phyloP scores from a whole-genome alignment of 1,140 invertebrate genomes.

The Cyphomyrmex costatus region DNA sequence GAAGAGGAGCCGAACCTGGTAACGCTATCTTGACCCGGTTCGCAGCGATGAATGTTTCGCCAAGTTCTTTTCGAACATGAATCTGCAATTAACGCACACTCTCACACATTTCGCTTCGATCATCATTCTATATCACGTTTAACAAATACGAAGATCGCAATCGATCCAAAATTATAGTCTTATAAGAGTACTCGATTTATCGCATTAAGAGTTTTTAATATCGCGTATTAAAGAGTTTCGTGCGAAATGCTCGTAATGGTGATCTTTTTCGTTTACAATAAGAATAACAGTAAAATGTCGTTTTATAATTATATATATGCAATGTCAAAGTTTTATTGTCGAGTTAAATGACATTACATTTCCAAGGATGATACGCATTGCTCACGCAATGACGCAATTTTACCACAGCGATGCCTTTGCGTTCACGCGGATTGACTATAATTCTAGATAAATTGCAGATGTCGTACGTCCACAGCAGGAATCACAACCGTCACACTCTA shows the following conservation, averaged over 20 bases:
- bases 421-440: not conserved
- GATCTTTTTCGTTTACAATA: not conserved
- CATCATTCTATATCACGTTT: constrained; percentile 17
- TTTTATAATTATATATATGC: not conserved
- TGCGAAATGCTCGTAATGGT: not conserved
- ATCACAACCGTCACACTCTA: not conserved
- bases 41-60: constrained; percentile 56
- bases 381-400: not conserved
- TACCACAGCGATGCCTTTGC: not conserved
- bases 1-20: constrained; percentile 57
- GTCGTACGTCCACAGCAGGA: not conserved
- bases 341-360: not conserved
- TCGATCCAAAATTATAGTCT: constrained; percentile 20
- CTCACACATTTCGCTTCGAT: constrained; percentile 28
- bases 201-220: constrained; percentile 12
- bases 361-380: not conserved
- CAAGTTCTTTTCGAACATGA: constrained; percentile 57
- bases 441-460: constrained; percentile 33
- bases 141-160: constrained; percentile 22
- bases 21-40: constrained; percentile 68
- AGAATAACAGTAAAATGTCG: not conserved
- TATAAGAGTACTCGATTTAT: constrained; percentile 10
- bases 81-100: constrained; percentile 55
- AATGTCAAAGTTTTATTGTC: not conserved
- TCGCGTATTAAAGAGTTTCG: not conserved